Evolutionary conservation across 2,888 invertebrate genomes (phyloP).

Genomic region (Leptopterna dolabrata): DNA sequence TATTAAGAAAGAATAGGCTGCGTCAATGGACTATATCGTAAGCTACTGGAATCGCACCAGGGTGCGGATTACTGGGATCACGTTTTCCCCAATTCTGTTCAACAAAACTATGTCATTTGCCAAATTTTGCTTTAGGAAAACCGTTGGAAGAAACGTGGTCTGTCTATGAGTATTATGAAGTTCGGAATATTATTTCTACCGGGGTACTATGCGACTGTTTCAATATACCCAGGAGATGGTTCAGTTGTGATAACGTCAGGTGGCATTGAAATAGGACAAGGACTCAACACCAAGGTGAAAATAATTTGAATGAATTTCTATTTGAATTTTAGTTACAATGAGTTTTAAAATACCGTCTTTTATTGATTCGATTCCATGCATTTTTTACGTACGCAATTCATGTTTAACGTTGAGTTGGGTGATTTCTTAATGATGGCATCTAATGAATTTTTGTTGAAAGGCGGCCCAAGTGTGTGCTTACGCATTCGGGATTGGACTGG

Average conservation of each 20-base stretch:
- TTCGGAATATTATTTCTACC: conserved; percentile 72
- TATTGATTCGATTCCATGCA: no score
- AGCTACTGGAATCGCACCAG: no score
- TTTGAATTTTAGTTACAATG: no score
- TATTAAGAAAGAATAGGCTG: no score
- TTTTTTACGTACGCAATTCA: no score
- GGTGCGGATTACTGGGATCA: no score
- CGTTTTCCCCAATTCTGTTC: no score
- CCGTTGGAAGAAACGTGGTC: conserved; percentile 83
- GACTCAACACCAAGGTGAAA: conserved; percentile 78
- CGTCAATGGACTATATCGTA: no score
- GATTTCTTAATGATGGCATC: no score
- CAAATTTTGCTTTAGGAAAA: conserved; percentile 70
- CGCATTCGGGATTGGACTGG: conserved; percentile 68
- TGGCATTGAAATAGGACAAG: conserved; percentile 84
- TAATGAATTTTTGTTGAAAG: conserved; percentile 62
- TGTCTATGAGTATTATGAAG: conserved; percentile 77
- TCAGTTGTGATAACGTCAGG: conserved; percentile 78
- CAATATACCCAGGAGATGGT: conserved; percentile 79
- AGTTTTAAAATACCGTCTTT: no score
- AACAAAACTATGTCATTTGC: no score
- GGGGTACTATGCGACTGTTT: conserved; percentile 72
- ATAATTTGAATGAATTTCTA: conserved; percentile 66
- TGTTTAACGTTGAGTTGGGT: no score
- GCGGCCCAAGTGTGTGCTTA: conserved; percentile 68